These are phyloP conservation scores for Polypedilum pembai DNA, from an alignment of 1,140 invertebrate genomes.

Conservation along the genomic window DNA sequence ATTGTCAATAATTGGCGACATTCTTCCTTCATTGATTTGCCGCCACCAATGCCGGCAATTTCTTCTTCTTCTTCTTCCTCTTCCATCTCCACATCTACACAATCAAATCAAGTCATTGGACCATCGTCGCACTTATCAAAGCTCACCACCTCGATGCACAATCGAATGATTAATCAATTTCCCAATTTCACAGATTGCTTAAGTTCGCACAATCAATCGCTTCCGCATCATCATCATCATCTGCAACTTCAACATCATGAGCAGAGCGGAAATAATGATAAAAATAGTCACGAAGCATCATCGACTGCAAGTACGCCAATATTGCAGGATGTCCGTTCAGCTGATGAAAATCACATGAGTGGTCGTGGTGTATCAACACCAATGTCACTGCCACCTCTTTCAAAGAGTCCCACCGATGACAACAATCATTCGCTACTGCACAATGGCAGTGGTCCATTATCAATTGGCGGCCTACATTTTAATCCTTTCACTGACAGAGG, in stretches of 20 bases:
- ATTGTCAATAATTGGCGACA: constrained; percentile 70
- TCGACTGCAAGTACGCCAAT: constrained; percentile 41
- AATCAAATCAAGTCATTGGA: neutral
- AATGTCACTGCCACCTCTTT: constrained; percentile 29
- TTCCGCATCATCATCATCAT: constrained; percentile 34
- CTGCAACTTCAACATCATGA: constrained; percentile 34
- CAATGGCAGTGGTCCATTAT: constrained; percentile 33
- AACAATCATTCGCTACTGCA: constrained; percentile 35
- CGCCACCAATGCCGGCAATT: constrained; percentile 43
- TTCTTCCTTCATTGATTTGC: constrained; percentile 51
- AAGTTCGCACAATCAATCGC: constrained; percentile 27
- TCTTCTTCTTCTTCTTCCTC: constrained; percentile 29
- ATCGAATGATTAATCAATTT: constrained; percentile 30
- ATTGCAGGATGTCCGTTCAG: constrained; percentile 34
- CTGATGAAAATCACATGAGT: constrained; percentile 30
- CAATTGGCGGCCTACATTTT: constrained; percentile 37
- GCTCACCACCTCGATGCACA: constrained; percentile 42
- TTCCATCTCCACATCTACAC: constrained; percentile 30
- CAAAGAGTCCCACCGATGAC: constrained; percentile 34
- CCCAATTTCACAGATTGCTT: constrained; percentile 34
- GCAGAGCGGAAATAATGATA: constrained; percentile 29
- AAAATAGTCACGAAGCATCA: constrained; percentile 34
- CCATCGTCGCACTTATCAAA: constrained; percentile 36
- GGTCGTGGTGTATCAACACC: constrained; percentile 28
- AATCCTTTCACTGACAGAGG: constrained; percentile 64